These are phyloP conservation scores for Calyptommatus sinebrachiatus DNA, from an alignment of 2,113 vertebrate species.

Conservation along the genomic window DNA sequence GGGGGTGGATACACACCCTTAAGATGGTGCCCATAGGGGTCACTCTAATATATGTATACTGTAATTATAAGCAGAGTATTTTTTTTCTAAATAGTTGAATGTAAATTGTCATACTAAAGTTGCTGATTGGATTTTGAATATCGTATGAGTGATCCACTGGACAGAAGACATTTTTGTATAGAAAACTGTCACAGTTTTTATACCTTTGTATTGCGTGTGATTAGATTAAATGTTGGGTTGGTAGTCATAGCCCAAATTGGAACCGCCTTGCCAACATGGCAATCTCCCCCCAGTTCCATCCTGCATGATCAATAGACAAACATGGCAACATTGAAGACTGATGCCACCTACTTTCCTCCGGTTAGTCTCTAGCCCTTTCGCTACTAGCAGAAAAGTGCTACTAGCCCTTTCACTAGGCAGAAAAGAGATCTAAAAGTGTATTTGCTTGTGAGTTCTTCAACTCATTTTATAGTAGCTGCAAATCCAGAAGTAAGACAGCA, in stretches of 20 bases:
- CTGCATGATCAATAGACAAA: no score
- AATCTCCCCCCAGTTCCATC: no score
- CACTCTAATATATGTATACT: not conserved
- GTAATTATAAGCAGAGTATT: not conserved
- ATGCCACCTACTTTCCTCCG: no score
- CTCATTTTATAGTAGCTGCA: not conserved
- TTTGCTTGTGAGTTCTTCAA: not conserved
- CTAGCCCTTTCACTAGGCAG: no score
- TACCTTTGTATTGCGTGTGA: accelerated
- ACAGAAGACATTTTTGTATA: not conserved
- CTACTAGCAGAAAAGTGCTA: no score
- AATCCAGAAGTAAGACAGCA: not conserved
- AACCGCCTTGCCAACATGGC: not conserved
- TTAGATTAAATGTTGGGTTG: not conserved
- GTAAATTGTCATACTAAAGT: not conserved
- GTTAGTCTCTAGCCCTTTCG: no score
- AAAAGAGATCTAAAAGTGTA: not conserved
- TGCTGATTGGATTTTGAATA: not conserved
- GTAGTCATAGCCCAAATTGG: not conserved
- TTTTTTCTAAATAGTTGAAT: not conserved
- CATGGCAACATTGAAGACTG: no score
- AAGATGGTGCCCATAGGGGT: no score
- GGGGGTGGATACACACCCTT: no score
- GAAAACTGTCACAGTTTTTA: not conserved
- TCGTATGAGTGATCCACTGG: not conserved